phyloP scores from a whole-genome alignment of 2,888 invertebrate species.

The Corbicula japonica region DNA sequence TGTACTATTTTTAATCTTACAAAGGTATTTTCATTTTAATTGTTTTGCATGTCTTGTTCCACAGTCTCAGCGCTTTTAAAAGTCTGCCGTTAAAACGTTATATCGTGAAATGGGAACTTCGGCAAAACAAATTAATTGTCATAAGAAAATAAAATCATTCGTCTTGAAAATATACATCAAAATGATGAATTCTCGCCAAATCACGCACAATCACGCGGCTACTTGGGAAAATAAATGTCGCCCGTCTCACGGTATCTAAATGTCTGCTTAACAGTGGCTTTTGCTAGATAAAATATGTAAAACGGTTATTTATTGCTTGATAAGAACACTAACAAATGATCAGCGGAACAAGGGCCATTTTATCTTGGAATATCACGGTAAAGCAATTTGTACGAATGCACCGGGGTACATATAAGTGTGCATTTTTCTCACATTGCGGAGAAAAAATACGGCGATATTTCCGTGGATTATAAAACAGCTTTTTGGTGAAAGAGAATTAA shows the following conservation, averaged over 20 bases:
- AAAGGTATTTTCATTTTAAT: no score
- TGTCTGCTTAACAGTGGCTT: constrained; percentile 46
- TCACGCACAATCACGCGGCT: constrained; percentile 28
- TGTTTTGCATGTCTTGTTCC: no score
- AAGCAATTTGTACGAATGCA: constrained; percentile 29
- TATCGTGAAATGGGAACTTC: no score
- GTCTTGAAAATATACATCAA: constrained; percentile 16
- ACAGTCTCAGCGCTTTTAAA: no score
- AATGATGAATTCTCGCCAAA: constrained; percentile 22
- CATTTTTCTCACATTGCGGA: background rate
- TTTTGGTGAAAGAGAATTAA: no score
- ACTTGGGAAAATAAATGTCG: constrained; percentile 50
- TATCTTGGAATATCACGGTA: constrained; percentile 31
- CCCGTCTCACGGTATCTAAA: constrained; percentile 39
- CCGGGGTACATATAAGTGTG: no score
- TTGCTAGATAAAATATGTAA: constrained; percentile 43
- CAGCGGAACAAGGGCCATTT: constrained; percentile 3
- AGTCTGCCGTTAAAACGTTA: no score
- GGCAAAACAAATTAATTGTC: no score
- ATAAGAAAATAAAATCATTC: no score
- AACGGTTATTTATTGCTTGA: constrained; percentile 50
- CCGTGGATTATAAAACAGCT: no score
- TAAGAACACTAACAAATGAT: constrained; percentile 39
- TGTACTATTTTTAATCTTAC: no score
- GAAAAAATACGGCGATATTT: no score